A percentile compares a stretch with the other conserved stretches of the same genome.
Evolutionary conservation across 2,797 vertebrate species (phyloP).

Genomic region (Sphenodon punctatus): DNA sequence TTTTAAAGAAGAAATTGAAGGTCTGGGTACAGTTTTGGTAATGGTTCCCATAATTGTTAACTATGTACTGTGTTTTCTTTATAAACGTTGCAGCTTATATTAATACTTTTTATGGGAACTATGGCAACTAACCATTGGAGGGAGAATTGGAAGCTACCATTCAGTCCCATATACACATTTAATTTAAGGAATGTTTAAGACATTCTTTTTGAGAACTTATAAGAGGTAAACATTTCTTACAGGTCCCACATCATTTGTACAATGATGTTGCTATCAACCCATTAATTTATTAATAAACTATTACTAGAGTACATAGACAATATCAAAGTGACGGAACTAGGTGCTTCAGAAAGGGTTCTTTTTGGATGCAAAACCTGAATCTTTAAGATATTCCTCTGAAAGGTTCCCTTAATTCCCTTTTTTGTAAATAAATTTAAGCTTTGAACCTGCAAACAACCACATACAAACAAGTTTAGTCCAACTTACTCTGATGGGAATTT

Average conservation of each 20-base stretch:
- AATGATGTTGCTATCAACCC: too few relatives aligned
- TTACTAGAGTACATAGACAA: too few relatives aligned
- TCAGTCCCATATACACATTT: neutral
- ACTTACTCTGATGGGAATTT: neutral
- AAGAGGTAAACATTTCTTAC: too few relatives aligned
- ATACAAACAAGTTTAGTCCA: neutral
- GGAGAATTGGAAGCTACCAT: neutral
- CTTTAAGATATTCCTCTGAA: neutral
- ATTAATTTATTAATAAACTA: too few relatives aligned
- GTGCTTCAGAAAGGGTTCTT: neutral
- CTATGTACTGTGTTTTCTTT: neutral
- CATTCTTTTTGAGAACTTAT: too few relatives aligned
- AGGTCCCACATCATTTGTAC: too few relatives aligned
- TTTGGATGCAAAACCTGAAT: neutral
- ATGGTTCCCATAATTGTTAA: neutral
- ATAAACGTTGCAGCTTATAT: neutral
- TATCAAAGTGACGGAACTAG: neutral
- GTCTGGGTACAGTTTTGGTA: neutral
- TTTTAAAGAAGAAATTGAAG: too few relatives aligned
- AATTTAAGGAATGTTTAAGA: too few relatives aligned
- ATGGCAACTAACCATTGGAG: neutral
- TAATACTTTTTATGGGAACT: neutral
- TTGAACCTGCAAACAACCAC: neutral
- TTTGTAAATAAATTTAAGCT: neutral
- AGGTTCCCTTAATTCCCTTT: neutral